These are phyloP conservation scores for Todiramphus chloris DNA, from an alignment of 2,113 vertebrate genomes.

Conservation along the genomic window DNA sequence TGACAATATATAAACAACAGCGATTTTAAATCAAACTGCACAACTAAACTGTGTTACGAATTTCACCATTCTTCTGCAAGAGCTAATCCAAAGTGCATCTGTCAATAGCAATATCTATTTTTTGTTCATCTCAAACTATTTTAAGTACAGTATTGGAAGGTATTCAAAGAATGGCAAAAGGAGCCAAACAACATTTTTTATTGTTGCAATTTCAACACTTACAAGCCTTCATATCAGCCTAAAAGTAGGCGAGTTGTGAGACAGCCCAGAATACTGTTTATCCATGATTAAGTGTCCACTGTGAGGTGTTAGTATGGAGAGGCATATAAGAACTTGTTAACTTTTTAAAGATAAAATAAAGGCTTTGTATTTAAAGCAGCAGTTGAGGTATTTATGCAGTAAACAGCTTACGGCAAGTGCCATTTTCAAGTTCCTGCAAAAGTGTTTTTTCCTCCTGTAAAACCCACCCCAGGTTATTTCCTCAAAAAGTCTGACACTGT, in stretches of 20 bases:
- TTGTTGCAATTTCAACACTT: neutral
- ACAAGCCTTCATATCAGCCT: neutral
- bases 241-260: constrained; percentile 9
- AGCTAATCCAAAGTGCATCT: neutral
- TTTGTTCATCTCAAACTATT: neutral
- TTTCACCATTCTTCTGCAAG: neutral
- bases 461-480: neutral
- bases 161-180: constrained; percentile 31
- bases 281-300: neutral
- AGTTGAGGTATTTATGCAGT: neutral
- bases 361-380: neutral
- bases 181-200: neutral
- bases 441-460: neutral
- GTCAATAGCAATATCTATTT: neutral
- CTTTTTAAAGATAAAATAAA: neutral
- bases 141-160: neutral
- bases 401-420: neutral
- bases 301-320: neutral
- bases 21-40: neutral
- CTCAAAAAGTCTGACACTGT: neutral
- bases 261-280: neutral
- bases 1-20: neutral
- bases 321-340: neutral
- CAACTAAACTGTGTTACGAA: neutral
- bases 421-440: neutral